Evolutionary conservation across 2,113 vertebrate species (phyloP).

Genomic region (Vireo altiloquus): DNA sequence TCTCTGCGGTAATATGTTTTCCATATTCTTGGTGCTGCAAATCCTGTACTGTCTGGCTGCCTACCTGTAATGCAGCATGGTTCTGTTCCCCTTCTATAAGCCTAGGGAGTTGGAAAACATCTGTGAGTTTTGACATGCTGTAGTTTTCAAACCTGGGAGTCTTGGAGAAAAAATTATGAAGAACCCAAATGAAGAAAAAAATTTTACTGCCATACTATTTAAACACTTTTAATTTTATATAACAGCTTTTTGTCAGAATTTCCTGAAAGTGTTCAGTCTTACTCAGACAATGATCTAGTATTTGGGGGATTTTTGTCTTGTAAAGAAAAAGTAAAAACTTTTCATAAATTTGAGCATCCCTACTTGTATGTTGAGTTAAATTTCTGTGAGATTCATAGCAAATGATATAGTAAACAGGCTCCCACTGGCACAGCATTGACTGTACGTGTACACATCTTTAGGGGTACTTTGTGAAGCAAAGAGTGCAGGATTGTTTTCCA

Average conservation of each 20-base stretch:
- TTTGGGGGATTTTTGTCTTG: neutral
- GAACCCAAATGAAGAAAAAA: neutral
- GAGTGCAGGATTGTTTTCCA: neutral
- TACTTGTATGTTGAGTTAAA: neutral
- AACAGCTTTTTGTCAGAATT: neutral
- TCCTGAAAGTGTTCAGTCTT: neutral
- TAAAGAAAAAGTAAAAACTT: neutral
- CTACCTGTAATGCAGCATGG: fast-evolving
- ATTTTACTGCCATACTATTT: neutral
- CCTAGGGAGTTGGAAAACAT: neutral
- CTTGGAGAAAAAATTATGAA: neutral
- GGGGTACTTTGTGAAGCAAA: neutral
- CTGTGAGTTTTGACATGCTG: neutral
- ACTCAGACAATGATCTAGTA: neutral
- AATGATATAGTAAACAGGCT: neutral
- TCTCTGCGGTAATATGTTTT: neutral
- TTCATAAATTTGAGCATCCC: neutral
- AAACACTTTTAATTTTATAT: neutral
- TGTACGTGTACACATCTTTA: neutral
- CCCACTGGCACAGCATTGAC: neutral
- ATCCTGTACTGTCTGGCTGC: neutral
- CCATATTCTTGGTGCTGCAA: neutral
- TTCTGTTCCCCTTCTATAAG: neutral
- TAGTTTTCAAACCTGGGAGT: neutral
- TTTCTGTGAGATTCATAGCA: neutral